Base-by-base conservation (phyloP, 2,888 invertebrate genomes). In the Ernsta delagoae region DNA sequence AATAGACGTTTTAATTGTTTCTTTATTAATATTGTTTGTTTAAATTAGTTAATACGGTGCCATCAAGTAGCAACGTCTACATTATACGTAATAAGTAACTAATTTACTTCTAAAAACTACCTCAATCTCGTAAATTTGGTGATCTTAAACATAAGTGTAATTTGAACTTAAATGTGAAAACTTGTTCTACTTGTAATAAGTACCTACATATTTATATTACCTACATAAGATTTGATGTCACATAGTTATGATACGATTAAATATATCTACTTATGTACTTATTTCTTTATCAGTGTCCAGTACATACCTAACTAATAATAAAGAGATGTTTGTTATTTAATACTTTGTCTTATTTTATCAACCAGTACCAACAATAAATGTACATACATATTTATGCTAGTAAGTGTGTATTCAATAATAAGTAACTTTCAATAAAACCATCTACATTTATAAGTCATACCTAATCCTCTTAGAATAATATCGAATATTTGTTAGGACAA, bases 241-340 rank as follows among this genome's bases (percentile, higher is more conserved):
- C 85, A 87, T 86, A 82, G 83, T 85, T 88, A 84, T 86, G 85
- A 81, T 88, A 89, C 83, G 80, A 88, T 80, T 73, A 87, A 85
- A n/a, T n/a, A n/a, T n/a, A n/a, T n/a, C n/a, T n/a, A n/a, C n/a
- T n/a, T n/a, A n/a, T n/a, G n/a, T n/a, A n/a, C n/a, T n/a, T n/a
- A 91, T 91, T 90, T 89, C 89, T 91, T 87, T 89, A 90, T 89
- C 82, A 84, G 88, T 93, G 92, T 92, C 92, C 91, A 89, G 87
- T 91, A 91, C 88, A 89, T n/a, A n/a, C n/a, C n/a, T 88, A 84
- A 88, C 80, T 89, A 92, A 88, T 86, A 86, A 91, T 92, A 90
- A 92, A 90, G 84, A 89, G 83, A 93, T 93, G 92, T 91, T 93
- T 93, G 93, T 93, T 93, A 93, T 92, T 88, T 85, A 89, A 76